A percentile compares a stretch with the other conserved stretches of the same genome.
Conservation (phyloP, 2,113 vertebrate genomes). For the Falco punctatus region DNA sequence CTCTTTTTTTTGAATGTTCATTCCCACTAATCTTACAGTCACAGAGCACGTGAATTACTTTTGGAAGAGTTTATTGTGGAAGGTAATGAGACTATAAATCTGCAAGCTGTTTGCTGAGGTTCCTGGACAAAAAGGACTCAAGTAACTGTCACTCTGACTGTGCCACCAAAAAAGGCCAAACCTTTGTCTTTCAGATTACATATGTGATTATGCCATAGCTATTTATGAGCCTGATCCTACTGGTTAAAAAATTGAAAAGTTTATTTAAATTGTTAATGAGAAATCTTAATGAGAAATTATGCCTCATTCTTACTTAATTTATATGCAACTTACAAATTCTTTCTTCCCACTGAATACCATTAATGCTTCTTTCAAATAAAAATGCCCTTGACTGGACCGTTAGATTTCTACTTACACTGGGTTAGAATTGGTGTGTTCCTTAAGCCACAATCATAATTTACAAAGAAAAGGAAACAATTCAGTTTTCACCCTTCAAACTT, state of each 20-base stretch:
- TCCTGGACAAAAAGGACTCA: not conserved
- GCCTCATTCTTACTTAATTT: not conserved
- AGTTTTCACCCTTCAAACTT: not conserved
- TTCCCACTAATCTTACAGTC: constrained; percentile 33
- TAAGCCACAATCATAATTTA: not conserved
- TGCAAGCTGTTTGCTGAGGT: constrained; percentile 42
- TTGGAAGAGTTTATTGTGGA: constrained; percentile 61
- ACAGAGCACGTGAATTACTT: constrained; percentile 43
- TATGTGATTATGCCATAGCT: constrained; percentile 10
- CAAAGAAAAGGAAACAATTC: not conserved
- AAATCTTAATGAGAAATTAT: constrained; percentile 30
- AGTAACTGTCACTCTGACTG: not conserved
- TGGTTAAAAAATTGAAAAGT: not conserved
- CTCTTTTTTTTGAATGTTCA: constrained; percentile 49
- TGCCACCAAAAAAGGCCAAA: constrained; percentile 39
- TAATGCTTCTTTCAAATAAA: not conserved
- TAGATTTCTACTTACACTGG: not conserved
- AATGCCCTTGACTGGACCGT: not conserved
- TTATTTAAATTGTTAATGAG: constrained; percentile 1
- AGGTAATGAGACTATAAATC: constrained; percentile 68
- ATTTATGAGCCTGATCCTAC: not conserved
- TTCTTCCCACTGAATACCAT: not conserved
- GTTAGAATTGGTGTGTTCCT: not conserved
- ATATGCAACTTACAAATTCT: not conserved
- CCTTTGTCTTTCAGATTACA: constrained; percentile 27